Percentiles rank a stretch among this genome's conserved stretches.
Conservation (phyloP, 1,140 invertebrate genomes). For the Nephila pilipes region DNA sequence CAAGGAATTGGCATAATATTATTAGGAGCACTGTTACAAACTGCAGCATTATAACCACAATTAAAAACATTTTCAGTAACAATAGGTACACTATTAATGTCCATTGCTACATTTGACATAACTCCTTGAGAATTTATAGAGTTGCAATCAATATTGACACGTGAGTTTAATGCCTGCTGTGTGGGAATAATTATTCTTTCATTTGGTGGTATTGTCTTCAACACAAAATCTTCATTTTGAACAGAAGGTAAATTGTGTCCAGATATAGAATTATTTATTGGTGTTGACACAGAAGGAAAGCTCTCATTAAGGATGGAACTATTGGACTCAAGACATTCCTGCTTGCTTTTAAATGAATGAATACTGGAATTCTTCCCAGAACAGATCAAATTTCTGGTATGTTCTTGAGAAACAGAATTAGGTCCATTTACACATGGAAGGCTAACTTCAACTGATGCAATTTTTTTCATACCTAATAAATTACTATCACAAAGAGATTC, state of each 20-base stretch:
- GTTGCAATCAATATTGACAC: not conserved
- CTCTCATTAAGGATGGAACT: not conserved
- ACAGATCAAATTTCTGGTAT: not conserved
- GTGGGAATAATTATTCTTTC: constrained; percentile 6
- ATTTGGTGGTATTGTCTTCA: not conserved
- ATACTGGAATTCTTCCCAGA: not conserved
- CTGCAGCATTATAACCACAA: constrained; percentile 35
- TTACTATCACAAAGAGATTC: not conserved
- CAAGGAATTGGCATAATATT: constrained; percentile 47
- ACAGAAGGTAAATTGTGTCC: not conserved
- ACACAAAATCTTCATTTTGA: not conserved
- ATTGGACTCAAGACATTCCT: not conserved
- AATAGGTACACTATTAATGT: constrained; percentile 46
- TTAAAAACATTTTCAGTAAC: constrained; percentile 59
- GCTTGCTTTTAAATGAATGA: not conserved
- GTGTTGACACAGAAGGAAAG: not conserved
- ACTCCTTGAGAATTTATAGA: not conserved
- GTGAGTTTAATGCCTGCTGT: not conserved
- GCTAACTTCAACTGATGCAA: not conserved
- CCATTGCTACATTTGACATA: constrained; percentile 27
- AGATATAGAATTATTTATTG: not conserved
- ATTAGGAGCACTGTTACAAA: constrained; percentile 13
- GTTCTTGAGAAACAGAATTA: not conserved
- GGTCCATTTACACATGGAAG: not conserved
- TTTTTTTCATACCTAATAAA: not conserved